Evolutionary conservation across 2,797 vertebrate genomes (phyloP).

Genomic region (Podarcis siculus): DNA sequence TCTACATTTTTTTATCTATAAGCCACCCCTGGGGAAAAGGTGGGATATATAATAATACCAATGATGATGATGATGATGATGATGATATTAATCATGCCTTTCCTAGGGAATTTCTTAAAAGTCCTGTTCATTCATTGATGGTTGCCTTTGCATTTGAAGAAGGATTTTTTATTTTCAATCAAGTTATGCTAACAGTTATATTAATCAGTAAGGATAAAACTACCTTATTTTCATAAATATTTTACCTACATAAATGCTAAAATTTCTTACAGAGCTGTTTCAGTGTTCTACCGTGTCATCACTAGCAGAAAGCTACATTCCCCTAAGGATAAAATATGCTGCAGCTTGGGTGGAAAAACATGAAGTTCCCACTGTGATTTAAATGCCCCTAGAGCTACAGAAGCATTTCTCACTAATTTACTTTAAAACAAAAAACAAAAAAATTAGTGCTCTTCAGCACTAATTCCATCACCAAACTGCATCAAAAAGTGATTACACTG

Average conservation of each 20-base stretch:
- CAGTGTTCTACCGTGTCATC: not conserved
- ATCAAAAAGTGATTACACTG: not conserved
- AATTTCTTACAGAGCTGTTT: not conserved
- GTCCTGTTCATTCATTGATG: too few relatives aligned
- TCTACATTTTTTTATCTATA: too few relatives aligned
- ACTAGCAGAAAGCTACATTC: not conserved
- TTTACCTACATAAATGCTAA: not conserved
- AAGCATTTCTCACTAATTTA: not conserved
- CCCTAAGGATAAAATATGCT: not conserved
- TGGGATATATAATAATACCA: too few relatives aligned
- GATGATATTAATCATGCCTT: too few relatives aligned
- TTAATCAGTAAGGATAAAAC: not conserved
- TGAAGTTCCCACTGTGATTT: not conserved
- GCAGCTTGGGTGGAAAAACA: not conserved
- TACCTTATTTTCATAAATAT: conserved; percentile 12
- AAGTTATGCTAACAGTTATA: not conserved
- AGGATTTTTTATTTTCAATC: too few relatives aligned
- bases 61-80: too few relatives aligned
- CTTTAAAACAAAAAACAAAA: not conserved
- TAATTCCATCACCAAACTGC: not conserved
- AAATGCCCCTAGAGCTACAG: not conserved
- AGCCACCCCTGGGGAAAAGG: too few relatives aligned
- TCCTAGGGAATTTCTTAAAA: too few relatives aligned
- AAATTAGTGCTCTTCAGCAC: not conserved
- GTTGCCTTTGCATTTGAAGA: not conserved